Evolutionary conservation across 2,888 invertebrate genomes (phyloP), one percentile per base, ranked within the genome.

Genomic region (Apodemia zela): DNA sequence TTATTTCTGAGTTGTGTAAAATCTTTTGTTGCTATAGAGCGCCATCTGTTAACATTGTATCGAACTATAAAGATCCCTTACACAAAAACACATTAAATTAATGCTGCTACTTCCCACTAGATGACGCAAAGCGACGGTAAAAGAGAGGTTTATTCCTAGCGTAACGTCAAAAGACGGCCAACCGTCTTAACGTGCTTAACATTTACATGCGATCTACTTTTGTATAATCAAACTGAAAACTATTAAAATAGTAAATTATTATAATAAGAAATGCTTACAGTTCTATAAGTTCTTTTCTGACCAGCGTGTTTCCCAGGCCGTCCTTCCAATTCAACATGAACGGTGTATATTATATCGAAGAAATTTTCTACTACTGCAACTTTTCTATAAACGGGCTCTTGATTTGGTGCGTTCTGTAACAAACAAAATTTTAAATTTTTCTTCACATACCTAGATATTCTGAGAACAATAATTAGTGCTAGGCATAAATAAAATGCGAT

Each of bases 341-440:
- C 97, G 61, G 96, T 96, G 89, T 98, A 98, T 79, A 98, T 98
- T 70, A 98, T 98, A 82, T 98, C 97, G 84, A 98, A 98, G 92
- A 98, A 98, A 80, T 98, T 97, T 89, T 98, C 98, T n/a, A 98
- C 98, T 47, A 98, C 95, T 0, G 98, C 98, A 59, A 98, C 98
- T 82, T 97, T 96, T 78, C 98, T 95, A 87, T 96, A 98, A 17
- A 96, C 94, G 63, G 95, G 94, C 65, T 95, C 95, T 68, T 95
- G 95, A 73, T 87, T 94, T 58, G 93, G 85, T 8, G 95, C 93
- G 76, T 95, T 95, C 95, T 96, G 93, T 47, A 94, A 94, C 82
- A 84, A 88, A 77, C 73, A 25, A 35, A 18, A 10, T 38, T 38
- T 11, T 38, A 3, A 17, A 33, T 18, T 21, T n/a, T 25, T 6